These are phyloP conservation scores for Nipponia nippon DNA, from an alignment of 2,113 vertebrate genomes.

Conservation along the genomic window DNA sequence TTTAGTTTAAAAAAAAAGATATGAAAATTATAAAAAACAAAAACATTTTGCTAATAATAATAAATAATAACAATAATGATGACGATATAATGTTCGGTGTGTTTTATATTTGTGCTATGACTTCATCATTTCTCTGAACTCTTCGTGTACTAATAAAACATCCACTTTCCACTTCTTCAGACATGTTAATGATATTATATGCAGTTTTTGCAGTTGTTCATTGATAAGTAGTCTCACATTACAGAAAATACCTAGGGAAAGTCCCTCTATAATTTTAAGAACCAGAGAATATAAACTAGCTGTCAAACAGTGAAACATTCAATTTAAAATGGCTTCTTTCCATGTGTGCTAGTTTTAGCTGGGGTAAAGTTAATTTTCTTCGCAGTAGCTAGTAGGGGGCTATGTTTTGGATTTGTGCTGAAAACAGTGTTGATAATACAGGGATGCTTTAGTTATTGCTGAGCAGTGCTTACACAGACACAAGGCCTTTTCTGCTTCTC, in stretches of 20 bases:
- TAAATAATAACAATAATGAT: background rate
- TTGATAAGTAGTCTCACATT: background rate
- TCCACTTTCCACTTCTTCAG: background rate
- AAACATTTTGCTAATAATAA: background rate
- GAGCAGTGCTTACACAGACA: no score
- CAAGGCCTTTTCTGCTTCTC: no score
- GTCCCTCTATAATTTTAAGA: background rate
- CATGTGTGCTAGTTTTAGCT: background rate
- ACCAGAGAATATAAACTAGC: background rate
- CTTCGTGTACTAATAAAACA: background rate
- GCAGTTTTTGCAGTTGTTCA: background rate
- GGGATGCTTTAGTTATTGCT: no score
- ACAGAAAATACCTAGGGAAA: background rate
- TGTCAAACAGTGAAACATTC: background rate
- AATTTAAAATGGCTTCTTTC: background rate
- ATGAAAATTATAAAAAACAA: background rate
- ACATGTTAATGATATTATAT: background rate
- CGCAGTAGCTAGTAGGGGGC: no score
- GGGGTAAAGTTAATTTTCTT: no score
- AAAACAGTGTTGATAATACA: no score
- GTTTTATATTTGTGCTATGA: background rate
- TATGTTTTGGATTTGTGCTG: no score
- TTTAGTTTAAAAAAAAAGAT: background rate
- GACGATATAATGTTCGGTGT: background rate
- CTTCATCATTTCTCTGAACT: background rate